Conservation (phyloP, 1,140 invertebrate species). For the Eriosoma lanigerum region DNA sequence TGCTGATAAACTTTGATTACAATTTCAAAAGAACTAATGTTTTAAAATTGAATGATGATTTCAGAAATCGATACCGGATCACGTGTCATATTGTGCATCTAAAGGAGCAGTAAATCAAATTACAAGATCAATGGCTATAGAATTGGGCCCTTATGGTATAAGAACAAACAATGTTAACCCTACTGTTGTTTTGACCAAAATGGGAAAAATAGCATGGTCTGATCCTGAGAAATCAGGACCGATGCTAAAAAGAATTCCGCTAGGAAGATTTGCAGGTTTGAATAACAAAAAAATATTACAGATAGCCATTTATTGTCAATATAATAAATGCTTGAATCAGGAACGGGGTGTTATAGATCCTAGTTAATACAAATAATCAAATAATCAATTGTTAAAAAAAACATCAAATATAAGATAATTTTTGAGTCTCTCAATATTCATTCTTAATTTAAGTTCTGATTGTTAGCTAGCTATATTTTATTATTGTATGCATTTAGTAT, state of each 20-base stretch:
- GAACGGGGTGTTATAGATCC: too few species aligned
- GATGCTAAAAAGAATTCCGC: slow-evolving; percentile 78
- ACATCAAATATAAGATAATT: too few species aligned
- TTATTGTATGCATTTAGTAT: too few species aligned
- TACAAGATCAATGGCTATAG: slow-evolving; percentile 76
- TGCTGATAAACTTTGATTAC: background rate
- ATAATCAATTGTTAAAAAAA: too few species aligned
- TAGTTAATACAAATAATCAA: too few species aligned
- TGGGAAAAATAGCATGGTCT: slow-evolving; percentile 81
- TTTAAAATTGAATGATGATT: too few species aligned
- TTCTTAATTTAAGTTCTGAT: too few species aligned
- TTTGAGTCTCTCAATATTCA: too few species aligned
- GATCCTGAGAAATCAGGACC: slow-evolving; percentile 71
- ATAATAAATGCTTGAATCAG: too few species aligned
- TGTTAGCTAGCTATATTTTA: too few species aligned
- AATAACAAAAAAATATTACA: too few species aligned
- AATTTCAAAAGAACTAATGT: background rate
- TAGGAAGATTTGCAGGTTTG: slow-evolving; percentile 65
- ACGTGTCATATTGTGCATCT: slow-evolving; percentile 72
- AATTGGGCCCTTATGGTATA: slow-evolving; percentile 81
- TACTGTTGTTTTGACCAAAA: slow-evolving; percentile 87
- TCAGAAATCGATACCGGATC: slow-evolving; percentile 70
- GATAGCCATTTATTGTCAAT: too few species aligned
- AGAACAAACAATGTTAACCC: slow-evolving; percentile 88
- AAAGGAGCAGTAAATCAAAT: slow-evolving; percentile 67